Percentiles rank a stretch among this genome's conserved stretches.
Conservation (phyloP, 2,888 invertebrate species). For the Tipula confusa region DNA sequence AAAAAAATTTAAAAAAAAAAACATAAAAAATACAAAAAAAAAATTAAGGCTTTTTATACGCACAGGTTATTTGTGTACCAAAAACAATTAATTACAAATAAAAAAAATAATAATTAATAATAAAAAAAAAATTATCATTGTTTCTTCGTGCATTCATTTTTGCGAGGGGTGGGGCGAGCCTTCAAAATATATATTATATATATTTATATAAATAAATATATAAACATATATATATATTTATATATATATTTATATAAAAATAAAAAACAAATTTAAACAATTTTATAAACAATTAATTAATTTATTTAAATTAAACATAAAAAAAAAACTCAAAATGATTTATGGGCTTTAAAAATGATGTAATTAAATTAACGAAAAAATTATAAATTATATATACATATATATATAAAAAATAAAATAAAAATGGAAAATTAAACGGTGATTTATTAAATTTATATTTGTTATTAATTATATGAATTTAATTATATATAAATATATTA, state of each 20-base stretch:
- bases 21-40: constrained; percentile 33
- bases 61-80: constrained; percentile 33
- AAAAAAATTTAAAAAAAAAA: constrained; percentile 13
- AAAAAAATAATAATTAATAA: constrained; percentile 3
- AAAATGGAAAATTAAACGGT: constrained; percentile 5
- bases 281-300: constrained; percentile 32
- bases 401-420: too few relatives aligned
- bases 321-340: neutral
- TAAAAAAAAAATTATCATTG: constrained; percentile 32
- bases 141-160: constrained; percentile 50
- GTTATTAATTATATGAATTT: constrained; percentile 13
- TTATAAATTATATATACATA: neutral
- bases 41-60: constrained; percentile 38
- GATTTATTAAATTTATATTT: constrained; percentile 27
- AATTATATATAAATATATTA: too few relatives aligned
- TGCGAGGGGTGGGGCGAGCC: constrained; percentile 51
- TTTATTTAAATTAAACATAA: neutral
- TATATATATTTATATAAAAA: too few relatives aligned
- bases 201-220: too few relatives aligned
- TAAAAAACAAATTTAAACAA: constrained; percentile 33
- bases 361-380: constrained; percentile 27
- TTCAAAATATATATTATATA: constrained; percentile 35
- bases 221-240: too few relatives aligned
- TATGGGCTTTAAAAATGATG: constrained; percentile 29
- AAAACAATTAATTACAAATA: constrained; percentile 25